Conservation (phyloP, 2,113 vertebrate species). For the Falcunculus frontatus region DNA sequence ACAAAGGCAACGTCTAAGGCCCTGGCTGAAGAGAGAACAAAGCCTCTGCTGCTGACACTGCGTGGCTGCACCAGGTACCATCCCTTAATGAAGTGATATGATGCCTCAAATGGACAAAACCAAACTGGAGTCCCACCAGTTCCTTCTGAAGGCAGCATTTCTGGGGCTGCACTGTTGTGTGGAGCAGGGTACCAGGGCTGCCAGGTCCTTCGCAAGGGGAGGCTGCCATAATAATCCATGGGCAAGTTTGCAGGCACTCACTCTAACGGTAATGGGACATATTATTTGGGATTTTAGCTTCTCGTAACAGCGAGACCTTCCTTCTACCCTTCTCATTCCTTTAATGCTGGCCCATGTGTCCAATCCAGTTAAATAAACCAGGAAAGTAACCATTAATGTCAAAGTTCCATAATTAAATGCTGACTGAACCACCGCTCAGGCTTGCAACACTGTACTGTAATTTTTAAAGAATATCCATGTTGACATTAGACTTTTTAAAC, state of each 20-base stretch:
- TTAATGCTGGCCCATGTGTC: conserved; percentile 31
- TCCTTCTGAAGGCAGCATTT: not conserved
- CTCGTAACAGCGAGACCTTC: not conserved
- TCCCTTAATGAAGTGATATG: not conserved
- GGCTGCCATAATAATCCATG: not conserved
- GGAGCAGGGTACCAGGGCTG: not conserved
- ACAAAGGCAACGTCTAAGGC: not conserved
- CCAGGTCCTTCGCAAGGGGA: not conserved
- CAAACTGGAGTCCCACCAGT: not conserved
- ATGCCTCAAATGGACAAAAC: not conserved
- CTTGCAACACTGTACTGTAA: conserved; percentile 29
- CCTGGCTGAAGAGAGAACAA: conserved; percentile 10
- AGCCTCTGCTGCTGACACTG: not conserved
- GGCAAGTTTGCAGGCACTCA: not conserved
- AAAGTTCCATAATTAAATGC: conserved; percentile 52
- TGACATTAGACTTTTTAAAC: conserved; percentile 64
- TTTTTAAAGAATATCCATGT: conserved; percentile 69
- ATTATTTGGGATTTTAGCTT: not conserved
- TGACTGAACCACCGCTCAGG: not conserved
- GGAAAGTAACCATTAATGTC: conserved; percentile 38
- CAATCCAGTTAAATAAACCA: conserved; percentile 40
- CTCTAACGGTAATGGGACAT: not conserved
- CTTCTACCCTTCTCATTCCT: not conserved
- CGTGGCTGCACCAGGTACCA: not conserved
- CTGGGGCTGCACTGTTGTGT: rapidly evolving